A percentile compares a stretch with the other conserved stretches of the same genome.
Conservation (phyloP, 2,888 invertebrate genomes). For the Callyntrura guangdongensis region DNA sequence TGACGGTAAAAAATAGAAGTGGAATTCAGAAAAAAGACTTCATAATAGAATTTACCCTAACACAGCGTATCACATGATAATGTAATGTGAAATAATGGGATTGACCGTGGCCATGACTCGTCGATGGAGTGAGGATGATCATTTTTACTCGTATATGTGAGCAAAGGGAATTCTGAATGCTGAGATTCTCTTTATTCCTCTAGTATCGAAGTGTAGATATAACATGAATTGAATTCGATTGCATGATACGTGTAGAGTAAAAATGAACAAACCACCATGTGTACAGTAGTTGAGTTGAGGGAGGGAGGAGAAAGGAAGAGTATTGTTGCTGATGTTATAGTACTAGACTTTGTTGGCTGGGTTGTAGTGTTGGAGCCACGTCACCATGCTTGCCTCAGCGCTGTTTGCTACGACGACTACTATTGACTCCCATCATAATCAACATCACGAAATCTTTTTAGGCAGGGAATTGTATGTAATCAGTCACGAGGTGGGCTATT, state of each 20-base stretch:
- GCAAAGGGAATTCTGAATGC: constrained; percentile 40
- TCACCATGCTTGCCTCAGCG: constrained; percentile 43
- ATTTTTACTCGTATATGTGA: constrained; percentile 66
- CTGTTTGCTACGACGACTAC: neutral
- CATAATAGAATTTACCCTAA: constrained; percentile 29
- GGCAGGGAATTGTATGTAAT: constrained; percentile 38
- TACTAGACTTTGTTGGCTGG: too few species aligned
- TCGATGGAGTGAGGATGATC: constrained; percentile 65
- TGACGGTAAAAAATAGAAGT: constrained; percentile 16
- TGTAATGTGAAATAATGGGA: constrained; percentile 61
- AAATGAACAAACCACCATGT: constrained; percentile 24
- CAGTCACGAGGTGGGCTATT: constrained; percentile 69
- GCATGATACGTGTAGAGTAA: constrained; percentile 5
- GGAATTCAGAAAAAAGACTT: constrained; percentile 9
- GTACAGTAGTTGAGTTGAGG: neutral
- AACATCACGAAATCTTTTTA: constrained; percentile 67
- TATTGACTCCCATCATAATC: constrained; percentile 31
- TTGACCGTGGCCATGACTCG: constrained; percentile 78
- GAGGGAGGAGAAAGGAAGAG: constrained; percentile 28
- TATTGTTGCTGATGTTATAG: constrained; percentile 48
- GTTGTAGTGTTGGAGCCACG: constrained; percentile 75
- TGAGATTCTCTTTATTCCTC: constrained; percentile 57
- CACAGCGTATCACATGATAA: neutral
- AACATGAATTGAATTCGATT: neutral
- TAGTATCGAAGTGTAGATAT: neutral